Evolutionary conservation across 2,797 vertebrate species (phyloP), one percentile per base, ranked within the genome.

Genomic region (Falco concolor): DNA sequence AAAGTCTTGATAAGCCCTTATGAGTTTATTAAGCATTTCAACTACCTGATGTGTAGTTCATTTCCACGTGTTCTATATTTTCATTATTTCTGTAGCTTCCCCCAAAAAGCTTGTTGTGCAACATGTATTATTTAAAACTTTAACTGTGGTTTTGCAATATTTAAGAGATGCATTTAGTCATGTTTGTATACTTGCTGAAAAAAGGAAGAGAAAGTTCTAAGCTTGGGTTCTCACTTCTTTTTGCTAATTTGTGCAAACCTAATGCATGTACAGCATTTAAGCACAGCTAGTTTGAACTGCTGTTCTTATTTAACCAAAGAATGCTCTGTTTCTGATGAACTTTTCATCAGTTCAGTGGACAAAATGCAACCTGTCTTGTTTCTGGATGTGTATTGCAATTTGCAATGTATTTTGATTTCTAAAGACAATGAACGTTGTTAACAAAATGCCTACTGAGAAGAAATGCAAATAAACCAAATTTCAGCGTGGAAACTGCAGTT

Each of bases 301-400:
- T 94, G 64, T 60, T 86, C 89, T 87, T 90, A 53, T 74, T 96
- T 97, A 91, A 95, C 94, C 96, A 97, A 97, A 97, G 94, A 97
- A 87, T 86, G 16, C 52, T 96, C 80, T 3, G 9, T 95, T 97
- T 63, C 36, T 42, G 80, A 82, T 87, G 54, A 75, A 74, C 84
- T 79, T 84, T 85, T 90, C 49, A 40, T 97, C 60, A 80, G 16
- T 88, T 93, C 5, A 24, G 60, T 93, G 94, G 84, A 78, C 81
- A 44, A 95, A 95, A 90, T 61, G 60, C 70, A 75, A 70, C 47
- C 44, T 57, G 42, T 84, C 74, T 72, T 7, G 14, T 87, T 92
- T 82, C 80, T 75, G 49, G 72, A 78, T 74, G 75, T 42, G 13
- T 77, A 80, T 57, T 94, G 84, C 75, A 87, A 90, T 84, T 87